Evolutionary conservation across 2,797 vertebrate genomes (phyloP), one percentile per base, ranked within the genome.

Genomic region (Chrosomus eos): DNA sequence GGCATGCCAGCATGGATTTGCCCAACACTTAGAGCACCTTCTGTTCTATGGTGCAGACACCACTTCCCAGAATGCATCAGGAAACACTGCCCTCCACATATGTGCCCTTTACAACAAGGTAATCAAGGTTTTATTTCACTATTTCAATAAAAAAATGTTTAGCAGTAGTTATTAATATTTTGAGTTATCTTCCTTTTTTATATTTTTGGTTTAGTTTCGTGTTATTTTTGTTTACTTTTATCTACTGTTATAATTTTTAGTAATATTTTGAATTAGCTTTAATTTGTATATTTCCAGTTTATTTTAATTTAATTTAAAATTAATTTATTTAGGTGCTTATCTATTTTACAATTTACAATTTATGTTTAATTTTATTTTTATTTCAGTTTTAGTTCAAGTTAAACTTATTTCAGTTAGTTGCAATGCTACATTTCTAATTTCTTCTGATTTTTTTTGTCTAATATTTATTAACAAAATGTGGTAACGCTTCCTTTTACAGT

Each of bases 41-140:
- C 95, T 98, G 51, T 98, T 98, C 93, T 98, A 98, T 1, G 97
- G 97, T 55, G 97, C 97, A 5, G 96, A 98, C 91, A 94, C 95
- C 3, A 93, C 94, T 88, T 96, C 96, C 87, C 96, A 96, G 93
- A 98, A 97, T 58, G 97, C 97, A 88, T 97, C 97, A 1, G 97
- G 97, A 88, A 98, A 97, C 92, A 96, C 95, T 0, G 96, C 97
- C 7, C 93, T 98, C 88, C 97, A 98, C 93, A 96, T 98, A 88
- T 97, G 95, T 83, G 97, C 97, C 51, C 96, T 98, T 90, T 98
- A 98, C 93, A 97, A 98, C 90, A 97, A 97, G 96, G 97, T 95
- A 90, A 83, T 72, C n/a, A n/a, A 4, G 14, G 10, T n/a, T 7
- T 19, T 10, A 18, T 19, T 51, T 51, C 16, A 48, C 13, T 48